These are phyloP conservation scores for Pimpla rufipes DNA, from an alignment of 2,888 invertebrate genomes.

Conservation along the genomic window DNA sequence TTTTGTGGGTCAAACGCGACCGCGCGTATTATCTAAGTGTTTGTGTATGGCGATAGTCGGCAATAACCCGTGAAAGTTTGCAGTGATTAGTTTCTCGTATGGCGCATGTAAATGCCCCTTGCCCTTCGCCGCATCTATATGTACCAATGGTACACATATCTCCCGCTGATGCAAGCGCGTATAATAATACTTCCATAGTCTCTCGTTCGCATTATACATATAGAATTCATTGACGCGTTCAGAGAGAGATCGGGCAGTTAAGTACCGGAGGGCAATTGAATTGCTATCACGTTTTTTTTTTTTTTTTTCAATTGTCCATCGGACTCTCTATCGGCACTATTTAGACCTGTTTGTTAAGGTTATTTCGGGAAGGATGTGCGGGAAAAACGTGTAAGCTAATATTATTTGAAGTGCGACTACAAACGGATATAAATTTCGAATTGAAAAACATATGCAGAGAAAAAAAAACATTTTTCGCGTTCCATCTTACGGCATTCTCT, in stretches of 20 bases:
- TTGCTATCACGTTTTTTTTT: constrained; percentile 44
- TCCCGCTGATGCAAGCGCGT: constrained; percentile 1
- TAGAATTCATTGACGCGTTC: constrained; percentile 11
- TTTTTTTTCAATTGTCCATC: constrained; percentile 5
- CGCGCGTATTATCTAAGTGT: neutral
- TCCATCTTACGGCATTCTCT: too few species aligned
- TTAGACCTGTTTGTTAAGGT: too few species aligned
- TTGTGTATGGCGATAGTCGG: neutral
- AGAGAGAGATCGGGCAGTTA: constrained; percentile 13
- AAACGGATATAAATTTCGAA: too few species aligned
- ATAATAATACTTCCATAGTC: neutral
- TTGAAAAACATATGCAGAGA: too few species aligned
- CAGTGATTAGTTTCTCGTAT: constrained; percentile 19
- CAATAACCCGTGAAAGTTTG: constrained; percentile 46
- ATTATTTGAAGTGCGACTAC: too few species aligned
- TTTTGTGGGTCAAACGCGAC: constrained; percentile 52
- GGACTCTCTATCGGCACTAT: neutral
- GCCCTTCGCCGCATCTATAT: constrained; percentile 13
- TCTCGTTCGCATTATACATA: constrained; percentile 6
- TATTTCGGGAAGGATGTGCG: too few species aligned
- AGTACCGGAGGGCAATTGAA: constrained; percentile 29
- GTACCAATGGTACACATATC: neutral
- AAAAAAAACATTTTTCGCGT: too few species aligned
- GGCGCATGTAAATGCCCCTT: neutral
- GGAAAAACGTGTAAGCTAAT: too few species aligned